Base-by-base conservation (phyloP, 2,888 invertebrate species). In the Lasioglossum figueresi region DNA sequence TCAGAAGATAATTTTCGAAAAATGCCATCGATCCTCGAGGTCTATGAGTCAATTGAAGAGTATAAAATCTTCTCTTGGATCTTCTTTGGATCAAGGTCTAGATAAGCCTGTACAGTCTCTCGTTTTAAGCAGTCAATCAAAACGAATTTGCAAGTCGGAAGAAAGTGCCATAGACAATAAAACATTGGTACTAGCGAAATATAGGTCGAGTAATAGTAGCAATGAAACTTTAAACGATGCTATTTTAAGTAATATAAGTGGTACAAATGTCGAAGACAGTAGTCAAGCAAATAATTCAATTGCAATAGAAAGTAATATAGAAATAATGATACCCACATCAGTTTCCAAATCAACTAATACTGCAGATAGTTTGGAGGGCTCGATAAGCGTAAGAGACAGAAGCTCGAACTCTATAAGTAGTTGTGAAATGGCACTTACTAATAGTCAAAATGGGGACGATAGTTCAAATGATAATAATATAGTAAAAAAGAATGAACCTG, bases 391-490 rank as follows among this genome's bases (percentile, higher is more conserved):
- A 0, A 91, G 94, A 63, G 93, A 94, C 73, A 90, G 94, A 70
- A 95, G 95, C 70, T 95, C 95, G 3, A 95, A 95, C 87, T 95
- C 95, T 34, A 92, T 95, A 84, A 95, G 95, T 78, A 95, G 95
- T 81, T 95, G 95, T 66, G 95, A 95, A 93, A 95, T 95, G 94
- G 95, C 95, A 72, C 87, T 95, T 31, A 93, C 93, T 66, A 90
- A 90, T 78, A 94, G 94, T 80, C 94, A 94, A 77, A 90, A 92
- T 52, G 93, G 89, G 4, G 93, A 93, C 16, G 94, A 94, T 6
- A 92, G 91, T 88, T 91, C 89, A 4, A 93, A 91, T 70, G 92
- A 91, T 19, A 92, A 91, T 75, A 84, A 88, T 45, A 80, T 84
- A 45, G 81, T 82, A 8, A 92, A 86, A 40, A 88, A 83, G 43